Conservation (phyloP, 2,797 vertebrate species). For the Pachyuromys duprasi region DNA sequence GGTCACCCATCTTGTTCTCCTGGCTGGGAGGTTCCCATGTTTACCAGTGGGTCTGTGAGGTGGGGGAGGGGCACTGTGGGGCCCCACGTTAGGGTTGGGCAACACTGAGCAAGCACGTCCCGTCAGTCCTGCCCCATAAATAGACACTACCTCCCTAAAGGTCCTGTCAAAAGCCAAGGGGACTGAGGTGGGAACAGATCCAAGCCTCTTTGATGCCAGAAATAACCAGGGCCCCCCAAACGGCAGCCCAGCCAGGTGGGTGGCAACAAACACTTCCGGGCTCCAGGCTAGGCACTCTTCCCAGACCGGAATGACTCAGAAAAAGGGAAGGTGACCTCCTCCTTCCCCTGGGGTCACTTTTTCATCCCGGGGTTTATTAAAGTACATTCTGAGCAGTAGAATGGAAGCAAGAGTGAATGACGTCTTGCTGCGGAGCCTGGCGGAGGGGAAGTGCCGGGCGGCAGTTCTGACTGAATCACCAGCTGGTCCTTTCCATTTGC, state of each 20-base stretch:
- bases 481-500: rapidly evolving
- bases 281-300: not conserved
- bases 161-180: rapidly evolving
- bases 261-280: not conserved
- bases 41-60: not conserved
- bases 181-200: not conserved
- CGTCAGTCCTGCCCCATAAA: not conserved
- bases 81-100: rapidly evolving
- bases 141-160: not conserved
- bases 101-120: not conserved
- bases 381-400: slow-evolving; percentile 6
- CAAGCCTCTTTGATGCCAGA: slow-evolving; percentile 18
- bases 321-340: slow-evolving; percentile 49
- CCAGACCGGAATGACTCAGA: slow-evolving; percentile 69
- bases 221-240: slow-evolving; percentile 14
- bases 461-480: not conserved
- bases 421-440: rapidly evolving
- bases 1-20: not conserved
- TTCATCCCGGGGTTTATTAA: not conserved
- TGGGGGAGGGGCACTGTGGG: not conserved
- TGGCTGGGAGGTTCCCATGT: not conserved
- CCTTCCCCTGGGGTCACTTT: not conserved
- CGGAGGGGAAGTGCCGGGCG: not conserved
- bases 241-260: not conserved
- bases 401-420: not conserved